A percentile compares a stretch with the other conserved stretches of the same genome.
phyloP scores from a whole-genome alignment of 2,797 vertebrate species.

The Microctenopoma stevenorrisi region DNA sequence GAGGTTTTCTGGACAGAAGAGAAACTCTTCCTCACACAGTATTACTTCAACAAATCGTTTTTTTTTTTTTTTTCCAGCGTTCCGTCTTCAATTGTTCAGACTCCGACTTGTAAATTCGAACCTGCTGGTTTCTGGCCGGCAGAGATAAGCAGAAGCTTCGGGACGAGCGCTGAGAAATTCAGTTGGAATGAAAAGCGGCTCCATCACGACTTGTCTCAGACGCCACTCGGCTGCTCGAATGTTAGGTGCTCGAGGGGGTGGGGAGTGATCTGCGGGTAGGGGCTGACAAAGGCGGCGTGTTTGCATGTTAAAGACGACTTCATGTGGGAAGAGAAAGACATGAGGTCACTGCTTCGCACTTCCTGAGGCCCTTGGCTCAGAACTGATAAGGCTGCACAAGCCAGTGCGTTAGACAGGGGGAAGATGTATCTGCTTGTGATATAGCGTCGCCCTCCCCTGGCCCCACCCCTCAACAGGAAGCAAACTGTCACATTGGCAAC shows the following conservation, averaged over 20 bases:
- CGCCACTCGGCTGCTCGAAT: conserved; percentile 46
- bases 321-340: conserved; percentile 38
- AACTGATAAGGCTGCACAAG: conserved; percentile 74
- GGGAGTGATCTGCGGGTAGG: conserved; percentile 62
- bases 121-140: neutral
- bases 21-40: neutral
- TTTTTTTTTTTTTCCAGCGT: no score
- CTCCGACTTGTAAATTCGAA: neutral
- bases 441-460: conserved; percentile 58
- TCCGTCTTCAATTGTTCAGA: neutral
- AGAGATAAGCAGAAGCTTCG: conserved; percentile 17
- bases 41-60: neutral
- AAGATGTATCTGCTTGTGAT: conserved; percentile 86
- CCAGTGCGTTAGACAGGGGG: conserved; percentile 70
- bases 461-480: conserved; percentile 57
- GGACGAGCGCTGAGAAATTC: conserved; percentile 15
- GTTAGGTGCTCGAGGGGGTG: conserved; percentile 40
- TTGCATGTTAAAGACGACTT: conserved; percentile 80
- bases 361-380: conserved; percentile 65
- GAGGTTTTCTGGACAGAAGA: neutral
- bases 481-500: conserved; percentile 61
- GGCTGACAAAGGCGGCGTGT: conserved; percentile 71
- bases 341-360: conserved; percentile 44
- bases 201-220: conserved; percentile 71
- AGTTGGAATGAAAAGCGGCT: conserved; percentile 72